phyloP scores from a whole-genome alignment of 2,113 vertebrate species.

The Sorex fumeus region DNA sequence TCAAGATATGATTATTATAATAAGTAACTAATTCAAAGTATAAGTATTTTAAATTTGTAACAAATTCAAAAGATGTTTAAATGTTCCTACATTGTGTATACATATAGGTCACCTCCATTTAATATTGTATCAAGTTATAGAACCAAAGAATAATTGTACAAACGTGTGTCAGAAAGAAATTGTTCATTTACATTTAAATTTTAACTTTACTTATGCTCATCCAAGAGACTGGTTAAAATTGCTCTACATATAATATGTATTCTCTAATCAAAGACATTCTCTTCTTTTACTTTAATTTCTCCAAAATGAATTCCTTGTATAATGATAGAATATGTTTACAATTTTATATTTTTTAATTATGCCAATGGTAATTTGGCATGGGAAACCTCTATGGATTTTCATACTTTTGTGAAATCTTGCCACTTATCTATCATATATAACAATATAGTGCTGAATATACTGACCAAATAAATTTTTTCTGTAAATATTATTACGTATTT shows the following conservation, averaged over 20 bases:
- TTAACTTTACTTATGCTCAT: neutral
- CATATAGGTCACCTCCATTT: neutral
- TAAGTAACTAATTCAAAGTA: neutral
- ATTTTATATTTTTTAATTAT: neutral
- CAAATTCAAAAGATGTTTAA: neutral
- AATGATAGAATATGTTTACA: neutral
- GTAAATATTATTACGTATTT: neutral
- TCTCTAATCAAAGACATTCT: neutral
- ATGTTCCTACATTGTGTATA: neutral
- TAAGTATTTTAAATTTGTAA: neutral
- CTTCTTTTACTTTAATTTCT: neutral
- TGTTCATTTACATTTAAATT: neutral
- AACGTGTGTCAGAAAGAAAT: neutral
- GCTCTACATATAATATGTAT: neutral
- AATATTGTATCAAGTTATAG: neutral
- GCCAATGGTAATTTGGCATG: too few species aligned
- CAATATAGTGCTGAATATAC: neutral
- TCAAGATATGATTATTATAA: neutral
- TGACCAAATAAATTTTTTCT: neutral
- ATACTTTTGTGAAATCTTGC: neutral
- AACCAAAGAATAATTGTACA: neutral
- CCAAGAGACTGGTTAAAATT: neutral
- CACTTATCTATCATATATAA: neutral
- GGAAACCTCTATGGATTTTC: neutral
- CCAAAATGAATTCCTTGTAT: neutral